Evolutionary conservation across 1,140 invertebrate species (phyloP).

Genomic region (Pemphigus obesinymphae): DNA sequence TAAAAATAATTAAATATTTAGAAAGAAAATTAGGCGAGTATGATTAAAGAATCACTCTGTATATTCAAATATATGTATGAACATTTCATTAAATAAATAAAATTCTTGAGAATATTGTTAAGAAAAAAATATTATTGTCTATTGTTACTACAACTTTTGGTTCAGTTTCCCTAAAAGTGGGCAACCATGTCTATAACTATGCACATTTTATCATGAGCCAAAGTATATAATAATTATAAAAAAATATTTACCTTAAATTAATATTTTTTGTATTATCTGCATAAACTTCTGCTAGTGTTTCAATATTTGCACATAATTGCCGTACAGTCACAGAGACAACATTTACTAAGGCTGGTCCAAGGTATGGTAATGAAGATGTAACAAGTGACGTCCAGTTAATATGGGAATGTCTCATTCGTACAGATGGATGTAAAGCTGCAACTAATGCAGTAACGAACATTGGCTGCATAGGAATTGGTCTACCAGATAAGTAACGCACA

Average conservation of each 20-base stretch:
- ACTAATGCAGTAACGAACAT: slow-evolving; percentile 81
- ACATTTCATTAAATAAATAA: too few relatives aligned
- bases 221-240: too few relatives aligned
- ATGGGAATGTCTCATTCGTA: slow-evolving; percentile 62
- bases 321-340: slow-evolving; percentile 73
- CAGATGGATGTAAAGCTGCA: slow-evolving; percentile 62
- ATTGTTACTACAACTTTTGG: too few relatives aligned
- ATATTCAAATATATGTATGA: too few relatives aligned
- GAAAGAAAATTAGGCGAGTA: too few relatives aligned
- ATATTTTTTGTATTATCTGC: slow-evolving; percentile 43
- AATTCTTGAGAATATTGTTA: too few relatives aligned
- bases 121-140: too few relatives aligned
- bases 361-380: slow-evolving; percentile 69
- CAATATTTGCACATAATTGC: slow-evolving; percentile 79
- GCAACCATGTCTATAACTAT: too few relatives aligned
- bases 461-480: slow-evolving; percentile 71
- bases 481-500: slow-evolving; percentile 62
- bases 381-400: slow-evolving; percentile 76
- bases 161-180: too few relatives aligned
- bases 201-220: too few relatives aligned
- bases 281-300: slow-evolving; percentile 58
- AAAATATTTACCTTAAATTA: slow-evolving; percentile 21
- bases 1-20: too few relatives aligned
- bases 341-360: slow-evolving; percentile 67
- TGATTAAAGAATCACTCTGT: too few relatives aligned